Conservation (phyloP, 2,888 invertebrate genomes). For the Agonopterix arenella region DNA sequence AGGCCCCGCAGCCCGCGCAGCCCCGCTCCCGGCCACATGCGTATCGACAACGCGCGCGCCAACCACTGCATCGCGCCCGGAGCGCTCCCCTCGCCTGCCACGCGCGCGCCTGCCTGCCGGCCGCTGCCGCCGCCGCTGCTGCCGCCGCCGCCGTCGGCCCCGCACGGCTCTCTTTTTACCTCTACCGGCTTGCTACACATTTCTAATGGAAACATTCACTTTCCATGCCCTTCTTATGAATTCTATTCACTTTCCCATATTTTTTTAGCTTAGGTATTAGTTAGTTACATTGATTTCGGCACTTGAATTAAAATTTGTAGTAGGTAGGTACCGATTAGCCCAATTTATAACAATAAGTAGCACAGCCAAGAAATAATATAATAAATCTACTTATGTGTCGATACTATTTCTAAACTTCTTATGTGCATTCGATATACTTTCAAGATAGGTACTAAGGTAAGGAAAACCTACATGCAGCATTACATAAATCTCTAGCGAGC, state of each 20-base stretch:
- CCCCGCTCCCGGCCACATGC: conserved; percentile 36
- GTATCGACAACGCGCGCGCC: conserved; percentile 64
- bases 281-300: too few species aligned
- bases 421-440: too few species aligned
- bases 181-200: conserved; percentile 9
- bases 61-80: conserved; percentile 56
- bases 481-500: too few species aligned
- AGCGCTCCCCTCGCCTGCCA: conserved; percentile 27
- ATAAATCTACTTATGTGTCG: too few species aligned
- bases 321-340: too few species aligned
- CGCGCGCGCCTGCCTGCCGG: conserved; percentile 33
- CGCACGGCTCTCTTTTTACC: conserved; percentile 22
- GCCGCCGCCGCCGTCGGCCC: conserved; percentile 7
- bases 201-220: conserved; percentile 41
- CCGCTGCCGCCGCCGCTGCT: conserved; percentile 10
- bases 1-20: conserved; percentile 24
- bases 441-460: too few species aligned
- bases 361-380: neutral
- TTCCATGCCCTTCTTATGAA: conserved; percentile 19
- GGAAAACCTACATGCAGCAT: too few species aligned
- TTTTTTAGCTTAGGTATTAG: neutral
- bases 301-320: too few species aligned
- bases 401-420: too few species aligned
- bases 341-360: neutral
- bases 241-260: conserved; percentile 30